Conservation (phyloP, 2,797 vertebrate species). For the Cyclura pinguis region DNA sequence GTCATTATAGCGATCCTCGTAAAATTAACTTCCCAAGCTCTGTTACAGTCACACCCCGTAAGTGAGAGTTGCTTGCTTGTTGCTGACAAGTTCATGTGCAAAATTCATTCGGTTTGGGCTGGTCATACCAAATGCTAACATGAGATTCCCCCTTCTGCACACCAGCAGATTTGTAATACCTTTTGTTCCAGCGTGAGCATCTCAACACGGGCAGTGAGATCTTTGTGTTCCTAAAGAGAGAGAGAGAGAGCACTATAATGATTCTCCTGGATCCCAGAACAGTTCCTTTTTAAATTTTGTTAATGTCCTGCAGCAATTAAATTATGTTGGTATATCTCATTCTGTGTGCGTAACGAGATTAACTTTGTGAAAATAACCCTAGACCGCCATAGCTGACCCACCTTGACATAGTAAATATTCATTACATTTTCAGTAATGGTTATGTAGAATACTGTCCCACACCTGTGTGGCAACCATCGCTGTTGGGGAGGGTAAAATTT, state of each 20-base stretch:
- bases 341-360: neutral
- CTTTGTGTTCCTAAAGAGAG: neutral
- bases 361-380: constrained; percentile 15
- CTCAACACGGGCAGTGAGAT: neutral
- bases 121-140: neutral
- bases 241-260: neutral
- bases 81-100: neutral
- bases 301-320: neutral
- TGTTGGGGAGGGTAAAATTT: too few relatives aligned
- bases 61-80: neutral
- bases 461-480: too few relatives aligned
- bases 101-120: neutral
- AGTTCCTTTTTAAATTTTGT: neutral
- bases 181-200: neutral
- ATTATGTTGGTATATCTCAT: neutral
- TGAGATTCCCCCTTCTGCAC: neutral
- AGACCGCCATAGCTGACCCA: constrained; percentile 10
- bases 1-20: too few relatives aligned
- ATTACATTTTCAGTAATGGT: constrained; percentile 12
- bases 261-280: too few relatives aligned
- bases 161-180: neutral
- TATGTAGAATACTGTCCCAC: neutral
- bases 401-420: constrained; percentile 17
- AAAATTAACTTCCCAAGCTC: too few relatives aligned
- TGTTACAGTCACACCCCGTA: neutral